Conservation (phyloP, 37 sponge, comb jelly and placozoan genomes). For the Ephydatia muelleri region DNA sequence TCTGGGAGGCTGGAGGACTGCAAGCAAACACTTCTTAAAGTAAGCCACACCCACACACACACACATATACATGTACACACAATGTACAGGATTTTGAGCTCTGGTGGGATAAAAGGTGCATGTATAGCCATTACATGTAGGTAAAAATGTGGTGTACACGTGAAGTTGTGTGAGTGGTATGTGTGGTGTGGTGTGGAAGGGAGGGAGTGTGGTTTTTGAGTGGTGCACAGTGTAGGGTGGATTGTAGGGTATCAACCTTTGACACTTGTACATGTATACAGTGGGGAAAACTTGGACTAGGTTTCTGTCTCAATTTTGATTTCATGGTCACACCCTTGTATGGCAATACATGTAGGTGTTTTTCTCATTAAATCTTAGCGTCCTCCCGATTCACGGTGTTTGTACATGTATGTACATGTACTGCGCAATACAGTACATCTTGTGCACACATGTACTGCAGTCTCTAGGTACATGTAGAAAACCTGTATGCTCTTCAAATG, state of each 20-base stretch:
- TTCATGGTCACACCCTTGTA: no score
- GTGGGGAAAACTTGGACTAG: no score
- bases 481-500: neutral
- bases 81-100: neutral
- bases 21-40: slow-evolving; percentile 73
- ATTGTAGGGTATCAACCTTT: no score
- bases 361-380: no score
- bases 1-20: slow-evolving; percentile 81
- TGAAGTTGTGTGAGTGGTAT: neutral
- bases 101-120: neutral
- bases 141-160: neutral
- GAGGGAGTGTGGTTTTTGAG: no score
- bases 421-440: neutral
- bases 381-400: no score
- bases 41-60: no score
- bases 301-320: no score
- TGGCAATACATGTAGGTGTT: no score
- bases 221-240: no score
- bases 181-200: no score
- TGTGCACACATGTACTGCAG: neutral
- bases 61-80: neutral
- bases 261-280: no score
- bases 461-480: neutral
- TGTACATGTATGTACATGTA: slow-evolving; percentile 15
- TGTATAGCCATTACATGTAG: neutral